Percentiles rank a stretch among this genome's conserved stretches.
Evolutionary conservation across 2,113 vertebrate genomes (phyloP).

Genomic region (Corydoras sp.): DNA sequence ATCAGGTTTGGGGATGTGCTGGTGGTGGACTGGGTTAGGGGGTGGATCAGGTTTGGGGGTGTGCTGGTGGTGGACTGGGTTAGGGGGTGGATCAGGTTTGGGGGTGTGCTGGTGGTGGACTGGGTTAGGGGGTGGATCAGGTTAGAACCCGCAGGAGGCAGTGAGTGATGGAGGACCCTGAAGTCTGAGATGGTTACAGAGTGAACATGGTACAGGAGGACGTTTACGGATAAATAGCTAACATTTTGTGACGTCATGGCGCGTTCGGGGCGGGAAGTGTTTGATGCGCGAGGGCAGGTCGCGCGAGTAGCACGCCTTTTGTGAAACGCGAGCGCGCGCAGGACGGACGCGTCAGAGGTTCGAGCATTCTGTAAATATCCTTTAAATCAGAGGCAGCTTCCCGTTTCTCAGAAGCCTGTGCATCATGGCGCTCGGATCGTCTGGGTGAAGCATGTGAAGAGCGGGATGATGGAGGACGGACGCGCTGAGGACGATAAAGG

Average conservation of each 20-base stretch:
- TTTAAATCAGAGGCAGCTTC: background rate
- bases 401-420: too few species aligned
- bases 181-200: background rate
- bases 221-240: too few species aligned
- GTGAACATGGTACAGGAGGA: background rate
- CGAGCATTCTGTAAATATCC: background rate
- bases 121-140: background rate
- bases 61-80: background rate
- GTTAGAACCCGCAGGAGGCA: background rate
- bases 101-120: background rate
- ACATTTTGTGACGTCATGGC: slow-evolving; percentile 39
- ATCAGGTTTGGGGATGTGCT: background rate
- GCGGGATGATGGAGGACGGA: background rate
- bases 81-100: background rate
- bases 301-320: background rate
- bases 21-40: background rate
- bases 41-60: background rate
- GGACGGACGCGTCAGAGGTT: slow-evolving; percentile 2
- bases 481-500: background rate
- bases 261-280: slow-evolving; percentile 22
- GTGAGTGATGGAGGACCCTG: background rate
- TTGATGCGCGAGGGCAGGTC: slow-evolving; percentile 15
- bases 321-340: slow-evolving; percentile 22
- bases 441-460: background rate
- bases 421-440: too few species aligned